These are phyloP conservation scores for Pseudomyrmex dendroicus DNA, from an alignment of 1,140 invertebrate genomes.

Conservation along the genomic window DNA sequence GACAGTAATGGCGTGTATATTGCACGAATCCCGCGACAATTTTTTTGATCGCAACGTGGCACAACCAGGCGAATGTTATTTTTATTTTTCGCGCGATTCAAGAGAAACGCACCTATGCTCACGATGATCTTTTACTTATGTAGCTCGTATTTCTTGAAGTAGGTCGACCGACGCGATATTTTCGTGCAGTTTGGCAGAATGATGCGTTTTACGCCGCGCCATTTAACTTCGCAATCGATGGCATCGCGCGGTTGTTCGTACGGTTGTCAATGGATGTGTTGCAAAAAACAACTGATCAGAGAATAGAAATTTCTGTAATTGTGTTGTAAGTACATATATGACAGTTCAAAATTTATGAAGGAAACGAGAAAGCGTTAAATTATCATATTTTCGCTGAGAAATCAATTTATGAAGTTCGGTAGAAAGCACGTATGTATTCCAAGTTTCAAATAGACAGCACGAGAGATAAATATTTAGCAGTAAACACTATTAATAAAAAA, in stretches of 20 bases:
- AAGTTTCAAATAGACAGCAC: neutral
- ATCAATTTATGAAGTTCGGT: neutral
- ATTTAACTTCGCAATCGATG: conserved; percentile 20
- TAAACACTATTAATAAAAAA: conserved; percentile 7
- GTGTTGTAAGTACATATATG: neutral
- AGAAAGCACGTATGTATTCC: neutral
- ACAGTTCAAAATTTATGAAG: too few relatives aligned
- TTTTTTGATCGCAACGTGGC: conserved; percentile 13
- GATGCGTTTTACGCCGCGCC: conserved; percentile 28
- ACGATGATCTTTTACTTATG: neutral
- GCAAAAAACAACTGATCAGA: neutral
- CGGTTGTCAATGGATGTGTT: neutral
- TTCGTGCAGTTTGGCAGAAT: conserved; percentile 45
- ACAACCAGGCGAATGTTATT: conserved; percentile 20
- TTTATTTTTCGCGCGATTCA: conserved; percentile 6
- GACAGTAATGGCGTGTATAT: too few relatives aligned
- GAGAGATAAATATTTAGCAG: neutral
- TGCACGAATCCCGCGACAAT: too few relatives aligned
- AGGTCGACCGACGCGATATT: conserved; percentile 47
- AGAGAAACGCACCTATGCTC: conserved; percentile 4
- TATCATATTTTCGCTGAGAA: neutral
- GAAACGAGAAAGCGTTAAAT: neutral
- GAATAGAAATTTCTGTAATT: neutral
- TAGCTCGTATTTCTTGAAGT: conserved; percentile 36
- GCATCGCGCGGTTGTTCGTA: neutral